These are phyloP conservation scores for Argyrosomus regius DNA, from an alignment of 2,797 vertebrate species.

Conservation along the genomic window DNA sequence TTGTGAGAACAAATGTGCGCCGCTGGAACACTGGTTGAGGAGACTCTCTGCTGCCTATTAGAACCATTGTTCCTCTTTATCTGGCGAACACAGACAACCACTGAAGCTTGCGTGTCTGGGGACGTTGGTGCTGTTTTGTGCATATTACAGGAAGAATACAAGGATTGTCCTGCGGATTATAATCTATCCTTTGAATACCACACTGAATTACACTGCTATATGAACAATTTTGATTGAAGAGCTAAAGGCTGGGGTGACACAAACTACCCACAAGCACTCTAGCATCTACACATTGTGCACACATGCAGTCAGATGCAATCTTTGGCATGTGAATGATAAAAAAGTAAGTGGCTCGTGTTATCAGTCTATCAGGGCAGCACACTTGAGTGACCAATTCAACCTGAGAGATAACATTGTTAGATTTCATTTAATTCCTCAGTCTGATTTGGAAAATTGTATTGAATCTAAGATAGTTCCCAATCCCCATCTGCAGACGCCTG, in stretches of 20 bases:
- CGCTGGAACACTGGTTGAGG: conserved; percentile 81
- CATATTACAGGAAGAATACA: conserved; percentile 71
- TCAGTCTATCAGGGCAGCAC: conserved; percentile 67
- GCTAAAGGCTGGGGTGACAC: conserved; percentile 47
- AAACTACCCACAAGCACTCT: conserved; percentile 24
- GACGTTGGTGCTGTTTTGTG: conserved; percentile 64
- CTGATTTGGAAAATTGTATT: conserved; percentile 78
- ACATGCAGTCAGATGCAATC: conserved; percentile 54
- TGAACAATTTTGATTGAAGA: conserved; percentile 65
- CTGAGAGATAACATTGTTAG: conserved; percentile 67
- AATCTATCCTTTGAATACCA: conserved; percentile 73
- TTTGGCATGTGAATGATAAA: conserved; percentile 56
- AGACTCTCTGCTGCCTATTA: conserved; percentile 87
- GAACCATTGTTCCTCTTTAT: conserved; percentile 90
- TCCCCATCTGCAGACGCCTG: conserved; percentile 56
- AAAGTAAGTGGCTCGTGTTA: conserved; percentile 63
- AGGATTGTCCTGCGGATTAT: conserved; percentile 75
- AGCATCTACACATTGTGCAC: conserved; percentile 52
- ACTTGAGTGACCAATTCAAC: conserved; percentile 72
- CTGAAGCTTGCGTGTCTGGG: conserved; percentile 75
- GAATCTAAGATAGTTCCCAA: conserved; percentile 66
- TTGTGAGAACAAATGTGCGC: conserved; percentile 88
- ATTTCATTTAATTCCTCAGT: conserved; percentile 75
- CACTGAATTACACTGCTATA: conserved; percentile 56
- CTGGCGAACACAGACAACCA: conserved; percentile 86